Evolutionary conservation across 2,113 vertebrate genomes (phyloP).

Genomic region (Petroica traversi): DNA sequence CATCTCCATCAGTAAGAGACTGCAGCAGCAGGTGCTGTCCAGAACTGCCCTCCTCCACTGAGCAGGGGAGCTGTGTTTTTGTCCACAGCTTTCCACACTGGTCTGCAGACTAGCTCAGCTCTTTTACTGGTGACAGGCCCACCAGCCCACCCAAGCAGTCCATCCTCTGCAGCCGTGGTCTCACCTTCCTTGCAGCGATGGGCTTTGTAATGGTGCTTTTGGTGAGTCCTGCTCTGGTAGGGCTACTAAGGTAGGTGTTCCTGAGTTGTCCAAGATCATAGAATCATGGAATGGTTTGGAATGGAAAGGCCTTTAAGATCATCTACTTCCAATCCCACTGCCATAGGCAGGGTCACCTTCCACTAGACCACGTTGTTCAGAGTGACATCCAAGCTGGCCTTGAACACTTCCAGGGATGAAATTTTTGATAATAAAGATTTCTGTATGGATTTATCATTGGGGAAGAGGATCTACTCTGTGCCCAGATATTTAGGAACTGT

Average conservation of each 20-base stretch:
- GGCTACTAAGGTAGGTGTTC: background rate
- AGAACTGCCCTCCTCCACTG: background rate
- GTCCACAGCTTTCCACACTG: background rate
- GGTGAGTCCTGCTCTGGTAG: background rate
- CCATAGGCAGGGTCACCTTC: background rate
- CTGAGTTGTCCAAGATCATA: background rate
- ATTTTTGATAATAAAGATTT: background rate
- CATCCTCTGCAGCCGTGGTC: rapidly evolving
- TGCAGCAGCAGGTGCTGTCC: background rate
- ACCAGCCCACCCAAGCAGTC: background rate
- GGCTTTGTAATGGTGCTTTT: background rate
- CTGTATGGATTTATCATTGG: background rate
- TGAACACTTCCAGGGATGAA: background rate
- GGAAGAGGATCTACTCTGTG: background rate
- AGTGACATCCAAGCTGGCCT: background rate
- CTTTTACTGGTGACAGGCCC: background rate
- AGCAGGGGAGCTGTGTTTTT: background rate
- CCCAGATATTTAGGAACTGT: background rate
- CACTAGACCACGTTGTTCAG: background rate
- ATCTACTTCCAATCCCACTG: background rate
- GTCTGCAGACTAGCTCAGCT: background rate
- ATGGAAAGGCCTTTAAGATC: background rate
- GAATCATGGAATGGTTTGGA: background rate
- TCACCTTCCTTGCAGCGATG: background rate
- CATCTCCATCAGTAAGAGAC: background rate